Evolutionary conservation across 1,140 invertebrate genomes (phyloP).

Genomic region (Gonioctena quinquepunctata): DNA sequence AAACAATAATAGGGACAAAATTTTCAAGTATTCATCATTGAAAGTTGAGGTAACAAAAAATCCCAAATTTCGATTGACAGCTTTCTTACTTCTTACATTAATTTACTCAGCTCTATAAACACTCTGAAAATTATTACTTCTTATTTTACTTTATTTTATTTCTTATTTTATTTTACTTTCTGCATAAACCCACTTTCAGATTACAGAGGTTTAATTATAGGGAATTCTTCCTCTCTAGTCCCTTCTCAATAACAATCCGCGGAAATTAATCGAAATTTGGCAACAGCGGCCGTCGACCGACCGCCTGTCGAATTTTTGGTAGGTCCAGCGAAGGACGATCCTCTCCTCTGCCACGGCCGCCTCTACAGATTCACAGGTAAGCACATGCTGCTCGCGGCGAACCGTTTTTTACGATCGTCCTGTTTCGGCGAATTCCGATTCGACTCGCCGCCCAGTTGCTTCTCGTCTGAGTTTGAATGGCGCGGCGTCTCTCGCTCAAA

Average conservation of each 20-base stretch:
- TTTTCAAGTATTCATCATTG: too few species aligned
- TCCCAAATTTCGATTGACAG: too few species aligned
- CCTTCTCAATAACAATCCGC: neutral
- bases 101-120: too few species aligned
- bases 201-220: too few species aligned
- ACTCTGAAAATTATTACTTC: too few species aligned
- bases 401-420: slow-evolving; percentile 27
- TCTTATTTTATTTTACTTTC: too few species aligned
- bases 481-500: slow-evolving; percentile 19
- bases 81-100: too few species aligned
- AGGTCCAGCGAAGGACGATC: neutral
- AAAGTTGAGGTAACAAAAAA: too few species aligned
- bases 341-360: slow-evolving; percentile 6
- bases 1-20: too few species aligned
- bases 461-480: slow-evolving; percentile 29
- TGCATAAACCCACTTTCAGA: too few species aligned
- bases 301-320: neutral
- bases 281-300: neutral
- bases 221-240: too few species aligned
- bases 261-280: neutral
- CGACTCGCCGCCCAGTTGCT: slow-evolving; percentile 22
- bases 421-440: slow-evolving; percentile 26
- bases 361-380: slow-evolving; percentile 21
- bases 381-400: neutral
- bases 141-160: too few species aligned